Evolutionary conservation across 2,888 invertebrate genomes (phyloP).

Genomic region (Andrena bucephala): DNA sequence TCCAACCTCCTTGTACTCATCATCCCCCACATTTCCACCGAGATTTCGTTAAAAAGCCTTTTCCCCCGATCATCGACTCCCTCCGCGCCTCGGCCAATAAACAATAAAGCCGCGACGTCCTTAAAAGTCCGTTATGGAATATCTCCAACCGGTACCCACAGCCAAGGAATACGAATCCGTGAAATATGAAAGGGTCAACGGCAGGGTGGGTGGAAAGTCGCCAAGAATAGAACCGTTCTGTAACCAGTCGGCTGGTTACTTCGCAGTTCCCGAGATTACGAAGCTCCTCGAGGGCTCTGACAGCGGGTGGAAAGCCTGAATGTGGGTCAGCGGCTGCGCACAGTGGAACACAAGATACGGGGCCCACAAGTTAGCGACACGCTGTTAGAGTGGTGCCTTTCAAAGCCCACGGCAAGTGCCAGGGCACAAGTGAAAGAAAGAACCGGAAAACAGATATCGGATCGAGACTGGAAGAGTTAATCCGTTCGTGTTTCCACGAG

Average conservation of each 20-base stretch:
- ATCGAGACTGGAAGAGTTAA: slow-evolving; percentile 44
- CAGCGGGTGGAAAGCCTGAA: slow-evolving; percentile 63
- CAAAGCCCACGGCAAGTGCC: slow-evolving; percentile 52
- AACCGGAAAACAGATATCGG: slow-evolving; percentile 59
- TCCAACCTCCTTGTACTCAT: too few relatives aligned
- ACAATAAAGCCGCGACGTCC: not conserved
- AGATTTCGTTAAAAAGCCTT: too few relatives aligned
- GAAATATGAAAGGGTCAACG: slow-evolving; percentile 66
- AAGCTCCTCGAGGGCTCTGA: slow-evolving; percentile 64
- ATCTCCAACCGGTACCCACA: slow-evolving; percentile 15
- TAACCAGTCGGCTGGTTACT: slow-evolving; percentile 60
- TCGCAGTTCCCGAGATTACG: slow-evolving; percentile 65
- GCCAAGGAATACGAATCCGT: slow-evolving; percentile 40
- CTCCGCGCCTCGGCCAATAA: not conserved
- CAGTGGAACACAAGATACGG: slow-evolving; percentile 51
- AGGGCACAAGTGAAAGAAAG: slow-evolving; percentile 45
- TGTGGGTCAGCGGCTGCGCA: slow-evolving; percentile 69
- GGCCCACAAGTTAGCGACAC: slow-evolving; percentile 60
- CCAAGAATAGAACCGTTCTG: slow-evolving; percentile 67
- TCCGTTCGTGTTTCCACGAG: slow-evolving; percentile 33
- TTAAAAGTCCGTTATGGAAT: not conserved
- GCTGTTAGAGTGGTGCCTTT: slow-evolving; percentile 39
- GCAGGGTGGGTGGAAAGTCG: slow-evolving; percentile 65
- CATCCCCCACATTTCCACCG: too few relatives aligned
- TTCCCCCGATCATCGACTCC: too few relatives aligned